A percentile compares a stretch with the other conserved stretches of the same genome.
phyloP scores from a whole-genome alignment of 1,140 invertebrate species.

The Rhopalosiphum padi region DNA sequence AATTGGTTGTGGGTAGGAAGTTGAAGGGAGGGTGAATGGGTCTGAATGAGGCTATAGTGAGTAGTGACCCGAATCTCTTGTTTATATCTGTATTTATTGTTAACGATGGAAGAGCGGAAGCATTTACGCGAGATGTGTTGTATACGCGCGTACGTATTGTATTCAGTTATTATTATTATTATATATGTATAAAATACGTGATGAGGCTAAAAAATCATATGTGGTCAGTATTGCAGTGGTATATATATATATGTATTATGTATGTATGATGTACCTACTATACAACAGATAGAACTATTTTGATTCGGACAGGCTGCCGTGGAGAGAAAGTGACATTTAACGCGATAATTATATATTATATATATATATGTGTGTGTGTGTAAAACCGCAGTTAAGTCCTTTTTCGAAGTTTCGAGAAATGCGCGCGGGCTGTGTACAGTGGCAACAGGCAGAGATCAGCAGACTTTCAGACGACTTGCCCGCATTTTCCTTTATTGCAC shows the following conservation, averaged over 20 bases:
- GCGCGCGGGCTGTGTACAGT: background rate
- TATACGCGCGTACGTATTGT: too few relatives aligned
- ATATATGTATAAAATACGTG: background rate
- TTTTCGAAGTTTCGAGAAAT: constrained; percentile 17
- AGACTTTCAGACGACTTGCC: constrained; percentile 43
- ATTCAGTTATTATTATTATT: too few relatives aligned
- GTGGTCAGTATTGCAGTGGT: background rate
- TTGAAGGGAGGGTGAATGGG: too few relatives aligned
- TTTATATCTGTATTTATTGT: background rate
- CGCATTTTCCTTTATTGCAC: constrained; percentile 37
- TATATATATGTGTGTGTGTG: too few relatives aligned
- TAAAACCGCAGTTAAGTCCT: background rate
- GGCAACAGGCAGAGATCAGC: background rate
- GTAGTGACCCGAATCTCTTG: background rate
- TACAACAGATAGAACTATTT: background rate
- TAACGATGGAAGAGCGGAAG: background rate
- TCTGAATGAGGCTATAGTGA: background rate
- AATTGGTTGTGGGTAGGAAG: too few relatives aligned
- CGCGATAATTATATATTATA: background rate
- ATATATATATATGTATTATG: background rate
- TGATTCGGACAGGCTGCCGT: background rate
- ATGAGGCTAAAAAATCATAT: background rate
- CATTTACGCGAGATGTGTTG: background rate
- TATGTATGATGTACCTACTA: background rate
- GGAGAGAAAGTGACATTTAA: constrained; percentile 44